Conservation (phyloP, 1,140 invertebrate genomes). For the Dinoponera quadriceps region DNA sequence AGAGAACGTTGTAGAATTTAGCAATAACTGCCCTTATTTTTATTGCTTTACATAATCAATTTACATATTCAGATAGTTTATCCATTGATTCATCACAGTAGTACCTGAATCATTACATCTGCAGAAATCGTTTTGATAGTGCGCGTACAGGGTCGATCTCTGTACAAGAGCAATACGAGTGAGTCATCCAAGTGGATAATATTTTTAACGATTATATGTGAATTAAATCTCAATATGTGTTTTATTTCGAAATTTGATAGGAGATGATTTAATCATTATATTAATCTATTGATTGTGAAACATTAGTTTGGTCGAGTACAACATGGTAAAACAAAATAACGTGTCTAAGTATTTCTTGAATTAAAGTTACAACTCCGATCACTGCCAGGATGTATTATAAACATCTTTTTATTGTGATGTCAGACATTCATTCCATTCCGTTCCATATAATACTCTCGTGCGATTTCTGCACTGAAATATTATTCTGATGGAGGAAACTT, state of each 20-base stretch:
- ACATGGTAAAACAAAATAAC: constrained; percentile 8
- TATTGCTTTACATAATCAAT: constrained; percentile 55
- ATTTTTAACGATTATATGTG: constrained; percentile 59
- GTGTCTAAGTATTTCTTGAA: constrained; percentile 10
- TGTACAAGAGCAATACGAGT: constrained; percentile 35
- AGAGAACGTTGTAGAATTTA: constrained; percentile 54
- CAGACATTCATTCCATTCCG: constrained; percentile 74
- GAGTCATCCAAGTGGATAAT: constrained; percentile 56
- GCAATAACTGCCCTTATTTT: constrained; percentile 58
- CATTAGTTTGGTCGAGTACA: constrained; percentile 26
- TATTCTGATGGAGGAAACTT: constrained; percentile 67
- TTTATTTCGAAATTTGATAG: background rate
- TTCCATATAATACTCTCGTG: constrained; percentile 67
- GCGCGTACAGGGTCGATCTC: constrained; percentile 32
- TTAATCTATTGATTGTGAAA: background rate
- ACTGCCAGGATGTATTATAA: constrained; percentile 69
- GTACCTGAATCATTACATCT: constrained; percentile 76
- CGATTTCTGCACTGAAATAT: constrained; percentile 62
- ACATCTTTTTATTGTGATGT: constrained; percentile 66
- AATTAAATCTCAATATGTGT: constrained; percentile 27
- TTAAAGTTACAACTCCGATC: constrained; percentile 43
- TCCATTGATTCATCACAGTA: constrained; percentile 74
- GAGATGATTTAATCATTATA: constrained; percentile 8
- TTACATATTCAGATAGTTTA: constrained; percentile 56
- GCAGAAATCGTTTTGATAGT: constrained; percentile 69